phyloP scores from a whole-genome alignment of 2,113 vertebrate species.

The Syrmaticus mikado region DNA sequence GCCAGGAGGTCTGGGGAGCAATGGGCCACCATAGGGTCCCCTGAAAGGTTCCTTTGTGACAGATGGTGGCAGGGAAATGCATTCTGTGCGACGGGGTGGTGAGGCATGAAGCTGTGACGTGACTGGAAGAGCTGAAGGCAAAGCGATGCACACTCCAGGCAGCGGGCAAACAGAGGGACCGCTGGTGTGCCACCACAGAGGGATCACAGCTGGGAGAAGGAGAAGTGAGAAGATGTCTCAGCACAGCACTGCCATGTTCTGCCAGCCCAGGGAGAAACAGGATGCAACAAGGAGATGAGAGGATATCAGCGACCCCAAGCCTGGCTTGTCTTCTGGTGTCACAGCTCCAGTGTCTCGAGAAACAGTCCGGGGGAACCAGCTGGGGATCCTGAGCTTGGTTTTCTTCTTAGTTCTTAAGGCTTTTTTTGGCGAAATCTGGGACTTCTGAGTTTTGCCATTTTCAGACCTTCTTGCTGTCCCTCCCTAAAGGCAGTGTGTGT shows the following conservation, averaged over 20 bases:
- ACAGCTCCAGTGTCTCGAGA: neutral
- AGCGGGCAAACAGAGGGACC: fast-evolving
- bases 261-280: neutral
- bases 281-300: neutral
- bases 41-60: neutral
- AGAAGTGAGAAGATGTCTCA: neutral
- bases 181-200: fast-evolving
- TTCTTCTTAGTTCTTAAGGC: neutral
- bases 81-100: neutral
- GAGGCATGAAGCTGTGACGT: neutral
- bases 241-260: neutral
- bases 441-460: neutral
- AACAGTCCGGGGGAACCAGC: neutral
- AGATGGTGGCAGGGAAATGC: neutral
- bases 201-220: neutral
- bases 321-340: neutral
- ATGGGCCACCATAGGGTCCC: neutral
- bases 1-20: neutral
- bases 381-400: neutral
- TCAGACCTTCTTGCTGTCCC: neutral
- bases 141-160: fast-evolving
- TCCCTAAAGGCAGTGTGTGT: neutral
- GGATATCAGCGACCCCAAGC: neutral
- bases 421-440: neutral
- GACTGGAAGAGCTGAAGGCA: neutral